Percentiles rank a stretch among this genome's conserved stretches.
Conservation (phyloP, 2,888 invertebrate species). For the Trichacis sp. region DNA sequence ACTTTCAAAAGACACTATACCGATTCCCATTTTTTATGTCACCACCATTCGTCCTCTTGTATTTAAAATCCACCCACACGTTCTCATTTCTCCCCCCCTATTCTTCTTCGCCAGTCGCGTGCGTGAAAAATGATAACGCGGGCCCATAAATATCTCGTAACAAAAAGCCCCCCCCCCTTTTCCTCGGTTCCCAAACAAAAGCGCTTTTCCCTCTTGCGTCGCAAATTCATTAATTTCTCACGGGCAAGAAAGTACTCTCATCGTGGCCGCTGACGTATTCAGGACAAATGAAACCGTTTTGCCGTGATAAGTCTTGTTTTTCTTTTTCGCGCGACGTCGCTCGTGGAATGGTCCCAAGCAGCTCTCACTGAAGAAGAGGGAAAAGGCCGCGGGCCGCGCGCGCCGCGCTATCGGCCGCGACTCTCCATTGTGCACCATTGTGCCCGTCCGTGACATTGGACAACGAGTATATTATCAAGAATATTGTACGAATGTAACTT, state of each 20-base stretch:
- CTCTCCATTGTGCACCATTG: slow-evolving; percentile 40
- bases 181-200: not conserved
- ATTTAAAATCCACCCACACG: too few relatives aligned
- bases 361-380: slow-evolving; percentile 30
- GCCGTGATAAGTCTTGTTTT: slow-evolving; percentile 34
- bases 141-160: not conserved
- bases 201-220: slow-evolving; percentile 5
- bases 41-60: too few relatives aligned
- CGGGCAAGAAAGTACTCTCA: slow-evolving; percentile 33
- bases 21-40: too few relatives aligned
- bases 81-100: too few relatives aligned
- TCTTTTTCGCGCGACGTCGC: slow-evolving; percentile 25
- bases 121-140: not conserved
- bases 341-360: slow-evolving; percentile 14
- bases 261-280: slow-evolving; percentile 34
- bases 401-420: slow-evolving; percentile 18
- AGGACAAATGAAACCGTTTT: slow-evolving; percentile 42
- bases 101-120: too few relatives aligned
- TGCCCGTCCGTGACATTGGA: slow-evolving; percentile 32
- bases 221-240: slow-evolving; percentile 40
- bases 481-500: slow-evolving; percentile 14
- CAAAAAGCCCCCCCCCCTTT: not conserved
- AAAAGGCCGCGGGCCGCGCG: slow-evolving; percentile 17
- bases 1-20: too few relatives aligned
- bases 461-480: slow-evolving; percentile 33